These are phyloP conservation scores for Ploceus nigricollis DNA, from an alignment of 2,113 vertebrate species.

Conservation along the genomic window DNA sequence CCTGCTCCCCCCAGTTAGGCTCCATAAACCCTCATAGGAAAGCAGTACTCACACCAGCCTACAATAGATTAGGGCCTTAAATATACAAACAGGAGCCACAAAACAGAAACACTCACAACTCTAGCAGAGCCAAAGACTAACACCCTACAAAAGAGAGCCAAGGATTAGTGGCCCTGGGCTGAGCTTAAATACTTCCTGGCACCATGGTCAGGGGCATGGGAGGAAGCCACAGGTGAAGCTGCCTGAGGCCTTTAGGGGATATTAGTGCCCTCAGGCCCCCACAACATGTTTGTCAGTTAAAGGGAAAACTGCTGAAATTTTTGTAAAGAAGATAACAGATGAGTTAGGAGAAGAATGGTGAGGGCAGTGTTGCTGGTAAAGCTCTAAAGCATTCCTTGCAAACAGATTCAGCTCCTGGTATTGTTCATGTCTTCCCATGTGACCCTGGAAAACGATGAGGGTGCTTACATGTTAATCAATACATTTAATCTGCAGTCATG, in stretches of 20 bases:
- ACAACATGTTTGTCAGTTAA: neutral
- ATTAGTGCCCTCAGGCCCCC: neutral
- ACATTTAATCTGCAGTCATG: neutral
- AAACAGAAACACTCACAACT: accelerated
- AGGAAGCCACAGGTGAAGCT: neutral
- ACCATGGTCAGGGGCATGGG: neutral
- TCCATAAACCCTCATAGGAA: accelerated
- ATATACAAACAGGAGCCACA: accelerated
- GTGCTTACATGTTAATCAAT: neutral
- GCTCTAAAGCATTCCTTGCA: neutral
- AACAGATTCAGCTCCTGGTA: neutral
- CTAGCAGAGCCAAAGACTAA: accelerated
- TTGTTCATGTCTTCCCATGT: neutral
- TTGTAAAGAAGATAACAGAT: neutral
- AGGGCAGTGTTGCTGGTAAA: neutral
- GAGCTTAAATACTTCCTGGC: neutral
- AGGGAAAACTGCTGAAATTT: neutral
- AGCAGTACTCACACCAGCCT: neutral
- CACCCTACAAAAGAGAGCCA: accelerated
- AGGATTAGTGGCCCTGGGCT: accelerated
- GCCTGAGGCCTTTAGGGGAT: neutral
- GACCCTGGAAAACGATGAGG: neutral
- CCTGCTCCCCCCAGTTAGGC: accelerated
- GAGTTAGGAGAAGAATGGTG: neutral
- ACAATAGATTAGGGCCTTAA: accelerated